Percentiles rank a stretch among this genome's conserved stretches.
Evolutionary conservation across 2,113 vertebrate genomes (phyloP).

Genomic region (Austrofundulus limnaeus): DNA sequence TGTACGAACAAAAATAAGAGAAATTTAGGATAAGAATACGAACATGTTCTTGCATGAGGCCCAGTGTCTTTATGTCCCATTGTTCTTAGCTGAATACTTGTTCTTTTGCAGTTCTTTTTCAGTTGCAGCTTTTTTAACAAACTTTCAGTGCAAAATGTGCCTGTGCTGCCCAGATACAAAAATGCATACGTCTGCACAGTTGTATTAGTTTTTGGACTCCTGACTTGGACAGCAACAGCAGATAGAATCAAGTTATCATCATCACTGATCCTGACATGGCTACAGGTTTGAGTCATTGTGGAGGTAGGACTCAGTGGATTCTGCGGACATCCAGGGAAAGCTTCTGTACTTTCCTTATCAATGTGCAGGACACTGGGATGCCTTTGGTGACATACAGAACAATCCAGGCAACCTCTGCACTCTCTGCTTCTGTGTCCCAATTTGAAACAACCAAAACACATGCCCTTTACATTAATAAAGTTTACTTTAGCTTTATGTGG

Average conservation of each 20-base stretch:
- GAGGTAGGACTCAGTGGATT: neutral
- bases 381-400: neutral
- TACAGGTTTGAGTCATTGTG: neutral
- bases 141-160: neutral
- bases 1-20: too few relatives aligned
- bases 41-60: too few relatives aligned
- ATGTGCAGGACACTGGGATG: neutral
- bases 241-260: neutral
- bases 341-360: neutral
- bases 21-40: too few relatives aligned
- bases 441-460: neutral
- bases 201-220: neutral
- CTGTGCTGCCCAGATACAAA: slow-evolving; percentile 1
- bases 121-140: neutral
- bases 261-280: neutral
- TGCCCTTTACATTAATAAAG: neutral
- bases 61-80: slow-evolving; percentile 9
- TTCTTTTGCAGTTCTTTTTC: neutral
- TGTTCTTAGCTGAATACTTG: neutral
- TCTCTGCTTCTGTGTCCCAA: slow-evolving; percentile 4
- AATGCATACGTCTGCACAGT: neutral
- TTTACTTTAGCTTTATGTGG: neutral
- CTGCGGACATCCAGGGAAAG: too few relatives aligned
- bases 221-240: neutral
- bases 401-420: neutral